Evolutionary conservation across 2,113 vertebrate genomes (phyloP).

Genomic region (Albula goreensis): DNA sequence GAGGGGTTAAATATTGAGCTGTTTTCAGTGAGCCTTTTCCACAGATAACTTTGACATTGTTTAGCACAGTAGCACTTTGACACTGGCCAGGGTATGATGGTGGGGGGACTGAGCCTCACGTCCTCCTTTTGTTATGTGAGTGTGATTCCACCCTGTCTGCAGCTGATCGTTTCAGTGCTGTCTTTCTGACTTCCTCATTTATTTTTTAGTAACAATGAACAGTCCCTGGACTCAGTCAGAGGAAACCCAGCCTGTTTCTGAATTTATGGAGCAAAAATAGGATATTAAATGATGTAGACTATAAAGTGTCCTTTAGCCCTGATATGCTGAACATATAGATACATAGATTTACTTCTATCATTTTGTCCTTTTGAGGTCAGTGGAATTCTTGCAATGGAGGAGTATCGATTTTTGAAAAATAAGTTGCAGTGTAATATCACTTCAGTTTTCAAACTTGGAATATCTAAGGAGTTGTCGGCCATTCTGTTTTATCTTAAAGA

Average conservation of each 20-base stretch:
- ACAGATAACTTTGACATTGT: background rate
- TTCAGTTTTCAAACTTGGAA: background rate
- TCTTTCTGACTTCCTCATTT: slow-evolving; percentile 43
- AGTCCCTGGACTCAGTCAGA: slow-evolving; percentile 44
- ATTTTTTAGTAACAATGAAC: slow-evolving; percentile 50
- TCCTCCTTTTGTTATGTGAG: slow-evolving; percentile 25
- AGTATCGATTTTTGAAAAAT: too few species aligned
- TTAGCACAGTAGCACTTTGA: background rate
- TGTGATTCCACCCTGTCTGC: slow-evolving; percentile 14
- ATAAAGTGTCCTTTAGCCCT: slow-evolving; percentile 32
- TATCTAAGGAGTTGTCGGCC: background rate
- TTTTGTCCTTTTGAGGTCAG: too few species aligned
- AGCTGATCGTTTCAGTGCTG: slow-evolving; percentile 35
- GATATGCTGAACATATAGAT: background rate
- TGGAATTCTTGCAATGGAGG: too few species aligned
- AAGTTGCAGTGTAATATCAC: too few species aligned
- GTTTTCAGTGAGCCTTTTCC: slow-evolving; percentile 7
- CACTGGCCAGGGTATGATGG: background rate
- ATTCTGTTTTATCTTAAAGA: background rate
- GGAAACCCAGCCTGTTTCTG: slow-evolving; percentile 45
- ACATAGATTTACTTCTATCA: too few species aligned
- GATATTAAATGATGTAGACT: slow-evolving; percentile 30
- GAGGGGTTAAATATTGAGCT: too few species aligned
- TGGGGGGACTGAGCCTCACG: background rate
- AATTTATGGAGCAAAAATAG: slow-evolving; percentile 37